Percentiles rank a stretch among this genome's conserved stretches.
Conservation (phyloP, 2,797 vertebrate species). For the Scolopax bukidnonensis region DNA sequence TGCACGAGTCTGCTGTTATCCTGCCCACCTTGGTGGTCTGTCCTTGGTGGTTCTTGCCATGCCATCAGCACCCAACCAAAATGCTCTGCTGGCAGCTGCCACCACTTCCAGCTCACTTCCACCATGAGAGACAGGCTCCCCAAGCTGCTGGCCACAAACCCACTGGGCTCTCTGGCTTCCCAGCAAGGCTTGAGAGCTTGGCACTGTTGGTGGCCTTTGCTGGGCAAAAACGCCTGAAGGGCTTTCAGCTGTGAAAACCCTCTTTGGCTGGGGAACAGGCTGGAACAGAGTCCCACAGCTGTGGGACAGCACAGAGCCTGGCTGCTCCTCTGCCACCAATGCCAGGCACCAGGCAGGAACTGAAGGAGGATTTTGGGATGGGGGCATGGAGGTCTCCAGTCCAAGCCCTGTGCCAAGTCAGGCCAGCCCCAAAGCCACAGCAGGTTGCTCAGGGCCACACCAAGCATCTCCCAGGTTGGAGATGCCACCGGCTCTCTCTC, state of each 20-base stretch:
- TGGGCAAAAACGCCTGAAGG: not conserved
- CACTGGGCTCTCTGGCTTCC: not conserved
- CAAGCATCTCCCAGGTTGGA: not conserved
- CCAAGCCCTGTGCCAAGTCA: not conserved
- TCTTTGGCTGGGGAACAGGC: not conserved
- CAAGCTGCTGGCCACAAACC: not conserved
- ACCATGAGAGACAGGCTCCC: not conserved
- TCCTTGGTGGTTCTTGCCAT: not conserved
- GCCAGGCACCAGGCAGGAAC: not conserved
- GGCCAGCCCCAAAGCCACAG: not conserved
- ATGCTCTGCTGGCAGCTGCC: not conserved
- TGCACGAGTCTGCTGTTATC: not conserved
- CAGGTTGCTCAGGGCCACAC: not conserved
- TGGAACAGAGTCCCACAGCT: not conserved
- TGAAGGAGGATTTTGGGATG: not conserved
- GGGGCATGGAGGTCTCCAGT: not conserved
- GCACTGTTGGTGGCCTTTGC: not conserved
- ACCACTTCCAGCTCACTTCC: rapidly evolving
- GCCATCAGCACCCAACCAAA: not conserved
- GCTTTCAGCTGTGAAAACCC: not conserved
- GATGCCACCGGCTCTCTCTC: not conserved
- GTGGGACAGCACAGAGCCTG: rapidly evolving
- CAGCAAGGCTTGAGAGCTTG: not conserved
- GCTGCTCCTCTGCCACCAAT: not conserved
- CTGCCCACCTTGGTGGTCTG: too few species aligned